Conservation (phyloP, 2,888 invertebrate genomes). For the Drosophila buzzatii region DNA sequence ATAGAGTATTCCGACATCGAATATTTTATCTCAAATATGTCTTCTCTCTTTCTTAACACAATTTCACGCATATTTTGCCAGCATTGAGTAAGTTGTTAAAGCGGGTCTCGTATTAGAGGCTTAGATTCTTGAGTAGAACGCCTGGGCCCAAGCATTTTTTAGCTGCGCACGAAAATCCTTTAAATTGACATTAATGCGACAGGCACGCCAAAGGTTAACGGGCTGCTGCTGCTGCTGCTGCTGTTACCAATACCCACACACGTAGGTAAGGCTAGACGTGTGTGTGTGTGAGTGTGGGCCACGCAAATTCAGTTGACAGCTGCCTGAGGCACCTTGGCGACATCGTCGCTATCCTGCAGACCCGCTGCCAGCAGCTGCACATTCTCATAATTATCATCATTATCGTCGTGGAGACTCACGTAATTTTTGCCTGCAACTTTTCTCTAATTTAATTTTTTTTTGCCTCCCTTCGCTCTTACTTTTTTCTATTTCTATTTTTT, state of each 20-base stretch:
- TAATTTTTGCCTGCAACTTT: constrained; percentile 69
- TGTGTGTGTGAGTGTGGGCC: neutral
- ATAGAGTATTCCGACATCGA: neutral
- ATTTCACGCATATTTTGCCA: constrained; percentile 33
- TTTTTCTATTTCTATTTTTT: neutral
- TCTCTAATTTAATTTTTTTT: constrained; percentile 59
- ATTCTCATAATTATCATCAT: constrained; percentile 33
- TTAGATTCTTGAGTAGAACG: constrained; percentile 32
- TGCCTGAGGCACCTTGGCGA: constrained; percentile 23
- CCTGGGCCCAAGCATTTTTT: constrained; percentile 24
- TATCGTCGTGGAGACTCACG: constrained; percentile 53
- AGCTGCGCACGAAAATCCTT: constrained; percentile 49
- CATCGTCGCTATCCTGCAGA: constrained; percentile 20
- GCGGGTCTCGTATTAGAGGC: constrained; percentile 37
- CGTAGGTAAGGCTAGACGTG: constrained; percentile 2
- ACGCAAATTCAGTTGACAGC: constrained; percentile 49
- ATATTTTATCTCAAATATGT: neutral
- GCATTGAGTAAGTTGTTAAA: constrained; percentile 35
- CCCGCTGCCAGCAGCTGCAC: constrained; percentile 17
- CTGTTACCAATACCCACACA: constrained; percentile 16
- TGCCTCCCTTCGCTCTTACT: neutral
- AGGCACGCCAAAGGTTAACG: constrained; percentile 43
- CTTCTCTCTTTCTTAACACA: neutral
- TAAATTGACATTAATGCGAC: constrained; percentile 66
- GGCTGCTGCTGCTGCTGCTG: constrained; percentile 14